These are phyloP conservation scores for Podarcis siculus DNA, from an alignment of 2,797 vertebrate species.

Conservation along the genomic window DNA sequence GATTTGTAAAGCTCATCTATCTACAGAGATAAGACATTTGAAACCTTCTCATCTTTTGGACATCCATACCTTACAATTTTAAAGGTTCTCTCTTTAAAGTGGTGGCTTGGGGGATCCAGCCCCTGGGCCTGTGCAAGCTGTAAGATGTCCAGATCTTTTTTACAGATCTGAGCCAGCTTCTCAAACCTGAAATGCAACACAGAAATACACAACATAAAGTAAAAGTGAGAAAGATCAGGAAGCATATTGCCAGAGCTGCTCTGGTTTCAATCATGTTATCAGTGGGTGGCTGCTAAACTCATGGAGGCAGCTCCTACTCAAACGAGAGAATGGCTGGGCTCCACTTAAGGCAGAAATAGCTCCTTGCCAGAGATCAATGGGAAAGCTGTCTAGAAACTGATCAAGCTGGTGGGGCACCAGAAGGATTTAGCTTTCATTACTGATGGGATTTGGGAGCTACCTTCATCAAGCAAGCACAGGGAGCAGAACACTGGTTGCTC, in stretches of 20 bases:
- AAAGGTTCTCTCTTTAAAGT: slow-evolving; percentile 92
- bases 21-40: neutral
- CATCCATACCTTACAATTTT: slow-evolving; percentile 87
- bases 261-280: neutral
- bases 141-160: slow-evolving; percentile 90
- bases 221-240: neutral
- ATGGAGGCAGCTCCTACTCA: neutral
- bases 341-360: neutral
- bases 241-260: neutral
- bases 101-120: slow-evolving; percentile 91
- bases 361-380: neutral
- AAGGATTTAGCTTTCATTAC: neutral
- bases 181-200: slow-evolving; percentile 85
- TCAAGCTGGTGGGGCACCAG: neutral
- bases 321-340: neutral
- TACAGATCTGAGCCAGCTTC: slow-evolving; percentile 90
- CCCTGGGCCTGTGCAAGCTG: slow-evolving; percentile 89
- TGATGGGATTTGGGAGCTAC: neutral
- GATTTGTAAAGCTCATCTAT: neutral
- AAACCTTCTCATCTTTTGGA: neutral
- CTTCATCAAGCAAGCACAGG: neutral
- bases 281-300: neutral
- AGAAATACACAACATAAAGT: neutral
- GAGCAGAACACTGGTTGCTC: neutral
- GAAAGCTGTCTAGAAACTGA: neutral